Evolutionary conservation across 2,888 invertebrate genomes (phyloP), one percentile per base, ranked within the genome.

Genomic region (Cheilosia grossa): DNA sequence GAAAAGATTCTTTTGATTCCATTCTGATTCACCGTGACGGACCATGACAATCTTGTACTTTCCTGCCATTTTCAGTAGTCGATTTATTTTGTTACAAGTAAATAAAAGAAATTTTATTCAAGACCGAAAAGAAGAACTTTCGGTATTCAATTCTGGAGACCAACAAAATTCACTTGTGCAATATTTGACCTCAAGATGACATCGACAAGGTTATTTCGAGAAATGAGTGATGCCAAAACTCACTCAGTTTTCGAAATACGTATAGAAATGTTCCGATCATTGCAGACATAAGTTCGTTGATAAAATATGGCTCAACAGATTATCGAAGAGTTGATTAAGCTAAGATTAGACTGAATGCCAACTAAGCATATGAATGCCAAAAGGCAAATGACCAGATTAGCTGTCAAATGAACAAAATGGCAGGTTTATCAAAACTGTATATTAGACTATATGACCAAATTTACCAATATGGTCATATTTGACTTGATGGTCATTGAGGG

Each of bases 1-100:
- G 88, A 96, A 96, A 30, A 95, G 93, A 91, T 96, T 96, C 89
- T 95, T 94, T 90, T 95, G 94, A 88, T 95, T 96, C 96, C 95
- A 96, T 91, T 95, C 95, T 88, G 95, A 95, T 92, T 96, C 95
- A 81, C 95, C 95, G 89, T 96, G 95, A 88, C 95, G 94, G 59
- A 95, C 94, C 95, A 96, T 95, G 70, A 95, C 95, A 93, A 96
- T 95, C 89, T 93, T 94, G 89, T 94, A 94, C 88, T 93, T 94
- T 89, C 90, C 92, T 88, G 90, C 89, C 92, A 92, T 92, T 75
- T 89, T 90, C 7, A 70, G 72, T 66, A 75, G 19, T 78, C 83
- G 87, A 40, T 56, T 40, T 63, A 53, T 70, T 56, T 51, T 82
- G 15, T 53, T 75, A 19, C 13, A 44, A 27, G 61, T 7, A 51